A percentile compares a stretch with the other conserved stretches of the same genome.
Evolutionary conservation across 2,113 vertebrate species (phyloP).

Genomic region (Elephas maximus): DNA sequence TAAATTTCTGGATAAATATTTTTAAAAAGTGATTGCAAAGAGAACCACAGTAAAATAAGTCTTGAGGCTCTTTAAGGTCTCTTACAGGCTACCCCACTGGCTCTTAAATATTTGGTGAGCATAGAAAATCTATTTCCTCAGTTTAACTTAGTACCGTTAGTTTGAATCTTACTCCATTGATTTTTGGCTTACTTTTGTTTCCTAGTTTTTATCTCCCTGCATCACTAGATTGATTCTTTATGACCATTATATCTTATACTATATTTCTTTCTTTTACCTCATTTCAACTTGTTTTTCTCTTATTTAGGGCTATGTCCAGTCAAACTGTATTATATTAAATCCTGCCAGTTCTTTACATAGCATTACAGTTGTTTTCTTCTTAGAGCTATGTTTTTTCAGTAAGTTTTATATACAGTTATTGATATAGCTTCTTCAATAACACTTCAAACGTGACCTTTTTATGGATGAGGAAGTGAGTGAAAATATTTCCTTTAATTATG

Average conservation of each 20-base stretch:
- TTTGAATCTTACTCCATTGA: neutral
- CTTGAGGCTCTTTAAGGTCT: neutral
- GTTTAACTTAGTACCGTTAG: neutral
- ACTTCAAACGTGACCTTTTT: neutral
- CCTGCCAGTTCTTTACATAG: neutral
- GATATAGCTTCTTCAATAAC: neutral
- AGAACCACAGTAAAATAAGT: neutral
- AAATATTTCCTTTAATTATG: neutral
- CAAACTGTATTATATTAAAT: neutral
- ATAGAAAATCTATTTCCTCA: neutral
- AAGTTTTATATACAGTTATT: neutral
- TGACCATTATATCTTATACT: neutral
- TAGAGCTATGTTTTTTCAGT: neutral
- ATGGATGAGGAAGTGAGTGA: neutral
- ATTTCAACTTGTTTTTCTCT: neutral
- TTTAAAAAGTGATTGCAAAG: neutral
- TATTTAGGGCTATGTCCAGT: neutral
- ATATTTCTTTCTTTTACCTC: neutral
- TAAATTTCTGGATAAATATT: constrained; percentile 31
- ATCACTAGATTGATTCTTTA: neutral
- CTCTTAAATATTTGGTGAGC: neutral
- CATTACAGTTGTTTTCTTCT: neutral
- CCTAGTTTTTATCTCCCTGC: neutral
- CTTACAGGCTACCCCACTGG: rapidly evolving
- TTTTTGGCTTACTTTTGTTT: neutral